These are phyloP conservation scores for Gobio occitaniae DNA, from an alignment of 2,797 vertebrate genomes.

Conservation along the genomic window DNA sequence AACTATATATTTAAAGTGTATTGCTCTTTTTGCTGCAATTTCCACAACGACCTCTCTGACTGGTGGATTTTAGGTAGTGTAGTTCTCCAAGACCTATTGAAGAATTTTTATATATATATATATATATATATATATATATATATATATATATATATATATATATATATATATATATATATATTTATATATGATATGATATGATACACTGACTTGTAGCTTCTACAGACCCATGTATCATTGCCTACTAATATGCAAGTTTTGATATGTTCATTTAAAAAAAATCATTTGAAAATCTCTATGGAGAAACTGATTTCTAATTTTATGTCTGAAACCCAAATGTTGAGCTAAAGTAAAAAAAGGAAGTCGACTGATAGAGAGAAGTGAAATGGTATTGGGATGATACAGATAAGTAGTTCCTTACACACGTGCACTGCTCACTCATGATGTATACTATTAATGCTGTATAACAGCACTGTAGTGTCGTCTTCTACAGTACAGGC, in stretches of 20 bases:
- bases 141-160: too few relatives aligned
- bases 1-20: background rate
- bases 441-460: background rate
- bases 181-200: background rate
- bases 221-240: background rate
- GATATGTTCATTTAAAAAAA: background rate
- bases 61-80: background rate
- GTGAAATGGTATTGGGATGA: too few relatives aligned
- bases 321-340: background rate
- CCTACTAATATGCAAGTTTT: background rate
- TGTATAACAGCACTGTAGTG: constrained; percentile 16
- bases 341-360: background rate
- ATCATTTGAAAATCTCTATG: background rate
- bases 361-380: too few relatives aligned
- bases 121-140: too few relatives aligned
- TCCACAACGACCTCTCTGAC: background rate
- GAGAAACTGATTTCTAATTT: background rate
- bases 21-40: background rate
- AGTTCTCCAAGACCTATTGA: background rate
- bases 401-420: background rate
- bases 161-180: too few relatives aligned
- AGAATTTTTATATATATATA: too few relatives aligned
- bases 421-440: background rate
- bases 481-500: background rate
- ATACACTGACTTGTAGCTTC: background rate